Conservation (phyloP, 2,888 invertebrate genomes). For the Antitype chi region DNA sequence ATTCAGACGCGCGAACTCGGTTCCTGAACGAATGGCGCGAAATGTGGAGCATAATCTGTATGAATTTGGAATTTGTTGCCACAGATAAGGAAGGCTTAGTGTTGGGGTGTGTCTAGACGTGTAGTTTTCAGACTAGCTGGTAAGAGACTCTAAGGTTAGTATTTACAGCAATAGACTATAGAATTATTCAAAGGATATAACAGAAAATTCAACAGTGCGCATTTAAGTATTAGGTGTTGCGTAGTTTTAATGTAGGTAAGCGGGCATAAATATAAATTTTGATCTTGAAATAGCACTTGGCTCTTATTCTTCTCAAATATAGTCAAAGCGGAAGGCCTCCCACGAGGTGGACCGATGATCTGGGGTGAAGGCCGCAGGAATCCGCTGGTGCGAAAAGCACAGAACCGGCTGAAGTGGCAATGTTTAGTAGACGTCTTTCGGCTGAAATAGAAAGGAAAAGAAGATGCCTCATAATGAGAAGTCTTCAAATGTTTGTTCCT, state of each 20-base stretch:
- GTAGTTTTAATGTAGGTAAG: no score
- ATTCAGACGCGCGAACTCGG: conserved; percentile 77
- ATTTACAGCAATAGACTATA: background rate
- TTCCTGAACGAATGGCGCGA: conserved; percentile 62
- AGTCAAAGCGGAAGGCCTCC: no score
- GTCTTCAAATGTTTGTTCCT: background rate
- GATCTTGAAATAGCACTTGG: background rate
- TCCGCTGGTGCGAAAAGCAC: no score
- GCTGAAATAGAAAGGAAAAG: no score
- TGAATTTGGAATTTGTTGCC: conserved; percentile 69
- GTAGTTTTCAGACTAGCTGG: conserved; percentile 5
- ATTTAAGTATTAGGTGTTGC: no score
- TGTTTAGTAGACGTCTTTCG: no score
- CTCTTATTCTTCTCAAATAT: background rate
- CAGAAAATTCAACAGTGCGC: no score
- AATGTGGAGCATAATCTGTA: conserved; percentile 74
- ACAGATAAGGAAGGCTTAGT: conserved; percentile 53
- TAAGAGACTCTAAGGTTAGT: background rate
- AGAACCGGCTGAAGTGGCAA: no score
- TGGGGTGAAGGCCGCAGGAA: no score
- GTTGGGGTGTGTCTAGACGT: conserved; percentile 40
- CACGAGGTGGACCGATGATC: no score
- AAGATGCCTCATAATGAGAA: background rate
- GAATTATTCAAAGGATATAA: background rate
- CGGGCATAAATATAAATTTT: background rate